phyloP scores from a whole-genome alignment of 2,797 vertebrate genomes.

The Tympanoctomys barrerae region DNA sequence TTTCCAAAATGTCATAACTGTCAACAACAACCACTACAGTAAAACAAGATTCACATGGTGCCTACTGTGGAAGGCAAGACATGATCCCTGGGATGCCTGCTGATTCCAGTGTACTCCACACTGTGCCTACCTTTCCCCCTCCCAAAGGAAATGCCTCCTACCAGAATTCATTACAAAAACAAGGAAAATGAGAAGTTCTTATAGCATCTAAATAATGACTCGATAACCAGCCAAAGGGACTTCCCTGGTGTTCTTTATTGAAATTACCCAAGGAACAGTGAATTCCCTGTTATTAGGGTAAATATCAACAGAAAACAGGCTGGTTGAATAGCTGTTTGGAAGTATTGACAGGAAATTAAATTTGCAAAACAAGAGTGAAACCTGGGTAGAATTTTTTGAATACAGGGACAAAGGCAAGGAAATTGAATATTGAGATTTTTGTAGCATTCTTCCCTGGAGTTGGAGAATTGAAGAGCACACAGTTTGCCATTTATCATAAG shows the following conservation, averaged over 20 bases:
- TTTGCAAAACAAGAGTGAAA: constrained; percentile 69
- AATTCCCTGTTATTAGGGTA: constrained; percentile 41
- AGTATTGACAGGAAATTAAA: constrained; percentile 79
- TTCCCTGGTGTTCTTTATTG: constrained; percentile 25
- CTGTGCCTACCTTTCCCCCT: neutral
- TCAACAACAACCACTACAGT: neutral
- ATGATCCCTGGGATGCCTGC: neutral
- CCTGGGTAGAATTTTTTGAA: constrained; percentile 20
- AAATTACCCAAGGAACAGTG: neutral
- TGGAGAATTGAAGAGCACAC: constrained; percentile 10
- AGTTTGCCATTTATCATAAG: constrained; percentile 62
- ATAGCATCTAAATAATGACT: constrained; percentile 18
- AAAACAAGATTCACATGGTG: neutral
- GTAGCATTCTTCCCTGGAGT: neutral
- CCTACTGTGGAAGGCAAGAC: neutral
- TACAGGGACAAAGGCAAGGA: constrained; percentile 70
- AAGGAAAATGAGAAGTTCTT: constrained; percentile 25
- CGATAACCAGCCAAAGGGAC: neutral
- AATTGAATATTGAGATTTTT: constrained; percentile 67
- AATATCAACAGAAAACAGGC: neutral
- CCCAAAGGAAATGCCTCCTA: constrained; percentile 12
- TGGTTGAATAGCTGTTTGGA: constrained; percentile 63
- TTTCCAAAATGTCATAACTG: neutral
- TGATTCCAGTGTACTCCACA: neutral
- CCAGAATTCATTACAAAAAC: neutral